These are phyloP conservation scores for Lagocephalus sceleratus DNA, from an alignment of 2,797 vertebrate species.

Conservation along the genomic window DNA sequence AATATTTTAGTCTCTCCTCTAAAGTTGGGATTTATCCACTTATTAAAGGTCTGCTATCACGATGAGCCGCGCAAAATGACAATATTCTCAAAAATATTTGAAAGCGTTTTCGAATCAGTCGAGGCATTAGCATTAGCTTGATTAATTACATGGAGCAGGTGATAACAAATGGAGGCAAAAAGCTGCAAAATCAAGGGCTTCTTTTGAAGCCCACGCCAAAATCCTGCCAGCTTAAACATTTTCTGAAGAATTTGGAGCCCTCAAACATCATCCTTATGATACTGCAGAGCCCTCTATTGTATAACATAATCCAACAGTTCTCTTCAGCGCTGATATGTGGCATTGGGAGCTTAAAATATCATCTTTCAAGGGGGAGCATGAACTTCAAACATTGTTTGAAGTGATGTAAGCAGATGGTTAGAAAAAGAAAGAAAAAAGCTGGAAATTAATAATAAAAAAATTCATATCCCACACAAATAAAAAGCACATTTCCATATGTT, in stretches of 20 bases:
- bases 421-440: conserved; percentile 7
- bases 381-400: too few relatives aligned
- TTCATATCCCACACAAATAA: too few relatives aligned
- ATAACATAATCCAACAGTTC: conserved; percentile 38
- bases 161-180: neutral
- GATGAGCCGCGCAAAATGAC: neutral
- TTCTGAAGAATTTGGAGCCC: neutral
- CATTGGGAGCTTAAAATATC: conserved; percentile 23
- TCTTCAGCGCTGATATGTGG: conserved; percentile 22
- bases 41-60: neutral
- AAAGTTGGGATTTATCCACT: neutral
- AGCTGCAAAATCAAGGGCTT: neutral
- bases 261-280: conserved; percentile 4
- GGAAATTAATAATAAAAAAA: neutral
- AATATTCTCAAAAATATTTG: neutral
- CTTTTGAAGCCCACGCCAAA: neutral
- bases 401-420: conserved; percentile 16
- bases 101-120: neutral
- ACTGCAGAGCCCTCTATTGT: conserved; percentile 17
- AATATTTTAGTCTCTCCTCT: neutral
- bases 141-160: too few relatives aligned
- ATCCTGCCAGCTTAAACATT: neutral
- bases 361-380: neutral
- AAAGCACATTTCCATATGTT: too few relatives aligned
- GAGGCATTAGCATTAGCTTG: too few relatives aligned